A percentile compares a stretch with the other conserved stretches of the same genome.
phyloP scores from a whole-genome alignment of 1,140 invertebrate species.

The Ctenoplectra terminalis region DNA sequence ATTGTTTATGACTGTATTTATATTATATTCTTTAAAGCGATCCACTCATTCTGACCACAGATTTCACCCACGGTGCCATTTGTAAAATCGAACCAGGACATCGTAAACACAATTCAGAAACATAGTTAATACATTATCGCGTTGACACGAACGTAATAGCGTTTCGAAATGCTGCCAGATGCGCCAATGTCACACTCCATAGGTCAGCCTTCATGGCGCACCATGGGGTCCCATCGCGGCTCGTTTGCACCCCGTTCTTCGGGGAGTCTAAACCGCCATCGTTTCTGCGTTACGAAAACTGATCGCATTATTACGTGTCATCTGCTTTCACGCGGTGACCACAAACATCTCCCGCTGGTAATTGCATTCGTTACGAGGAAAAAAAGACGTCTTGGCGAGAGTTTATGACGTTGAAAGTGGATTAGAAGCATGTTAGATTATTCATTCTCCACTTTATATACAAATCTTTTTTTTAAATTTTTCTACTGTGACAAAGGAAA shows the following conservation, averaged over 20 bases:
- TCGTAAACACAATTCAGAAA: background rate
- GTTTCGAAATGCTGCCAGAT: constrained; percentile 66
- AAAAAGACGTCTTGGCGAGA: too few species aligned
- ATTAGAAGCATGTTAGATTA: too few species aligned
- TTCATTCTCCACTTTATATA: too few species aligned
- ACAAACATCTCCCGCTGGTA: constrained; percentile 12
- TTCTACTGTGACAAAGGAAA: too few species aligned
- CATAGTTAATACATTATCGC: constrained; percentile 59
- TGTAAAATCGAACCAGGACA: too few species aligned
- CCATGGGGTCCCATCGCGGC: constrained; percentile 23
- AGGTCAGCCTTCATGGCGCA: constrained; percentile 46
- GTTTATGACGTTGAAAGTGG: background rate
- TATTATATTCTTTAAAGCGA: too few species aligned
- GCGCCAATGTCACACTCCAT: constrained; percentile 75
- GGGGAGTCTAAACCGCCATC: background rate
- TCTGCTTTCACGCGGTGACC: constrained; percentile 43
- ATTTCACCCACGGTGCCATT: too few species aligned
- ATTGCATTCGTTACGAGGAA: constrained; percentile 26
- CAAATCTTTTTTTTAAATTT: too few species aligned
- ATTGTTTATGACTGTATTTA: too few species aligned
- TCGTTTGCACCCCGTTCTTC: constrained; percentile 26
- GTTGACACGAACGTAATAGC: constrained; percentile 56
- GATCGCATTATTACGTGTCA: constrained; percentile 46
- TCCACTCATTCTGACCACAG: too few species aligned
- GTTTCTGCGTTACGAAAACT: background rate